Conservation (phyloP, 2,113 vertebrate species). For the Alethe castanea region DNA sequence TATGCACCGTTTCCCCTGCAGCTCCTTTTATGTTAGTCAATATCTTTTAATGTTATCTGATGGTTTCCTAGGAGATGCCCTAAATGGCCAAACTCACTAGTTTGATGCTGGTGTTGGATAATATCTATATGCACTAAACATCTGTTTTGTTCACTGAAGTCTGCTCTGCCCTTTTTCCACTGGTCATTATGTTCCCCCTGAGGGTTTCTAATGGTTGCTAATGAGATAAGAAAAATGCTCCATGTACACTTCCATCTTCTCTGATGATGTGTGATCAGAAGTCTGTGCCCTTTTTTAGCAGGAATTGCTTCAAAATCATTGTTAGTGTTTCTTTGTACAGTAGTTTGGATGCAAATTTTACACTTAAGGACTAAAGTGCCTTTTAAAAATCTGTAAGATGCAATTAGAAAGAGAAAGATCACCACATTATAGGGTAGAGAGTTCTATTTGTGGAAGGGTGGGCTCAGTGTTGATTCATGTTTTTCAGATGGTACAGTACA, state of each 20-base stretch:
- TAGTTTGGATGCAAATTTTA: slow-evolving; percentile 51
- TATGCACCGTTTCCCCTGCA: slow-evolving; percentile 52
- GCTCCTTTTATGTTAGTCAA: slow-evolving; percentile 75
- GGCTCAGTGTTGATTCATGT: slow-evolving; percentile 59
- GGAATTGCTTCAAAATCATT: slow-evolving; percentile 49
- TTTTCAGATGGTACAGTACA: slow-evolving; percentile 37
- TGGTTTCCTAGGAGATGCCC: slow-evolving; percentile 82
- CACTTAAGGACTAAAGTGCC: slow-evolving; percentile 49
- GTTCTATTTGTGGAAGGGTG: slow-evolving; percentile 30
- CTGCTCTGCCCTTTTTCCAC: slow-evolving; percentile 63
- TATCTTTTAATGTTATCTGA: slow-evolving; percentile 75
- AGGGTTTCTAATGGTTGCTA: slow-evolving; percentile 62
- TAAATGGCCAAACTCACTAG: slow-evolving; percentile 67
- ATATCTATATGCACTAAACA: slow-evolving; percentile 74
- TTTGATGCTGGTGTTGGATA: slow-evolving; percentile 67
- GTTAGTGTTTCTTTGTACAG: slow-evolving; percentile 59
- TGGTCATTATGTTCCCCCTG: slow-evolving; percentile 62
- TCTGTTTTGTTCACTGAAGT: slow-evolving; percentile 71
- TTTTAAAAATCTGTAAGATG: slow-evolving; percentile 63
- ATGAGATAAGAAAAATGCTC: slow-evolving; percentile 58
- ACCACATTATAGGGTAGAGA: slow-evolving; percentile 4
- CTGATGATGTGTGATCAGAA: slow-evolving; percentile 4
- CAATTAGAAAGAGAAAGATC: slow-evolving; percentile 54
- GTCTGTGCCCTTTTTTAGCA: slow-evolving; percentile 9
- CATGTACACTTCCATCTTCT: slow-evolving; percentile 29